A percentile compares a stretch with the other conserved stretches of the same genome.
Conservation (phyloP, 2,888 invertebrate species). For the Tachina lurida region DNA sequence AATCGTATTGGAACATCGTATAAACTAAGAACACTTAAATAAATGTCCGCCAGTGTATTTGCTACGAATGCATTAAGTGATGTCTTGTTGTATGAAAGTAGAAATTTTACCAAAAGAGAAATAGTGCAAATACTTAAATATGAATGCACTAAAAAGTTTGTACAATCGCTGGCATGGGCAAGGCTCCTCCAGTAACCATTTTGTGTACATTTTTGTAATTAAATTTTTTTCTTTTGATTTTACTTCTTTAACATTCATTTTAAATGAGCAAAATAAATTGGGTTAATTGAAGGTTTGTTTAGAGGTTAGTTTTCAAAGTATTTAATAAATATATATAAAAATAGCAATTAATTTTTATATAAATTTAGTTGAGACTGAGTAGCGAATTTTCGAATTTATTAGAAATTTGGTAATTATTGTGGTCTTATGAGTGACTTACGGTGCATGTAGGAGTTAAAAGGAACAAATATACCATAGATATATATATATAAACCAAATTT, state of each 20-base stretch:
- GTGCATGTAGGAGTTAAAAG: too few relatives aligned
- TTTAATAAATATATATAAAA: neutral
- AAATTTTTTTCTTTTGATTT: neutral
- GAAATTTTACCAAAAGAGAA: constrained; percentile 26
- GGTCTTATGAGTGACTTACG: too few relatives aligned
- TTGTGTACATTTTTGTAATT: constrained; percentile 3
- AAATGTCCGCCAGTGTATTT: neutral
- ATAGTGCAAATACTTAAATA: constrained; percentile 20
- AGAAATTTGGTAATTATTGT: too few relatives aligned
- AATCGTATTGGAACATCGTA: neutral
- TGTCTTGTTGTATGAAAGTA: neutral
- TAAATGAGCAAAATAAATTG: constrained; percentile 31
- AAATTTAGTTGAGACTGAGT: too few relatives aligned
- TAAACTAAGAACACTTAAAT: neutral
- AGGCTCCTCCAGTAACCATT: neutral
- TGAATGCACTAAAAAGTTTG: neutral
- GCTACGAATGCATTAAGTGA: neutral
- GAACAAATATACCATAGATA: too few relatives aligned
- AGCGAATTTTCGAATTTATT: too few relatives aligned
- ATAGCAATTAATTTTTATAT: too few relatives aligned
- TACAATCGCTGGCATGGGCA: constrained; percentile 1
- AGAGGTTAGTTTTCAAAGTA: neutral
- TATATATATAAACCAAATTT: too few relatives aligned
- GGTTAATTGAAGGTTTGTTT: constrained; percentile 18
- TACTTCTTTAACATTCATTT: constrained; percentile 18